These are phyloP conservation scores for Ispidina lecontei DNA, from an alignment of 2,797 vertebrate species.

Conservation along the genomic window DNA sequence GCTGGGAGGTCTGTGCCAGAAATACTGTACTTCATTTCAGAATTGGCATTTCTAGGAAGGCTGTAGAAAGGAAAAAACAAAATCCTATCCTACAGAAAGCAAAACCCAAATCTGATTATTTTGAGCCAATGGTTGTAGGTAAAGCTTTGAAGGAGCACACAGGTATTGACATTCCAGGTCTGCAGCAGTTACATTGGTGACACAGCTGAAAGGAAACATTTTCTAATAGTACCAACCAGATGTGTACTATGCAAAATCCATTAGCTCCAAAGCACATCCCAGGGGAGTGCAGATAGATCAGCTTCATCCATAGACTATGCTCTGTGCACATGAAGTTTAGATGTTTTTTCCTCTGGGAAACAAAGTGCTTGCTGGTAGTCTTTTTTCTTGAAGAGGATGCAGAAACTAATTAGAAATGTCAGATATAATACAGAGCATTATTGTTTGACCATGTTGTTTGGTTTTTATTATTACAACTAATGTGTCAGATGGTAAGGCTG, in stretches of 20 bases:
- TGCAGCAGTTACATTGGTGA: background rate
- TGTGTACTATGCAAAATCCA: conserved; percentile 59
- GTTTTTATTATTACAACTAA: conserved; percentile 69
- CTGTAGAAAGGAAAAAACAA: background rate
- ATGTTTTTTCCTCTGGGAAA: conserved; percentile 54
- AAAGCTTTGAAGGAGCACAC: background rate
- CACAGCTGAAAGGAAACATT: conserved; percentile 49
- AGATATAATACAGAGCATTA: conserved; percentile 41
- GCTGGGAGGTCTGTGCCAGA: conserved; percentile 32
- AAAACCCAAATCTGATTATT: background rate
- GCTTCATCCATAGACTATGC: background rate
- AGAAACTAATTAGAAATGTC: conserved; percentile 72
- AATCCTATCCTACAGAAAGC: background rate
- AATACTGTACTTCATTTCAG: background rate
- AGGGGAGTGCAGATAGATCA: conserved; percentile 43
- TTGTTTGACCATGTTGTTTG: conserved; percentile 64
- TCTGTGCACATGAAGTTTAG: conserved; percentile 18
- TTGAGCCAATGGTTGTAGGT: background rate
- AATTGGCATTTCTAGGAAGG: conserved; percentile 10
- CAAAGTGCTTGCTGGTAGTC: conserved; percentile 32
- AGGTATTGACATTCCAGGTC: background rate
- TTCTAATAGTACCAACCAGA: conserved; percentile 75
- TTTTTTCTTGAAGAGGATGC: conserved; percentile 42
- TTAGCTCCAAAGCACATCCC: conserved; percentile 52
- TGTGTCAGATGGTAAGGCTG: conserved; percentile 69